These are phyloP conservation scores for Macrophya alboannulata DNA, from an alignment of 2,888 invertebrate genomes.

Conservation along the genomic window DNA sequence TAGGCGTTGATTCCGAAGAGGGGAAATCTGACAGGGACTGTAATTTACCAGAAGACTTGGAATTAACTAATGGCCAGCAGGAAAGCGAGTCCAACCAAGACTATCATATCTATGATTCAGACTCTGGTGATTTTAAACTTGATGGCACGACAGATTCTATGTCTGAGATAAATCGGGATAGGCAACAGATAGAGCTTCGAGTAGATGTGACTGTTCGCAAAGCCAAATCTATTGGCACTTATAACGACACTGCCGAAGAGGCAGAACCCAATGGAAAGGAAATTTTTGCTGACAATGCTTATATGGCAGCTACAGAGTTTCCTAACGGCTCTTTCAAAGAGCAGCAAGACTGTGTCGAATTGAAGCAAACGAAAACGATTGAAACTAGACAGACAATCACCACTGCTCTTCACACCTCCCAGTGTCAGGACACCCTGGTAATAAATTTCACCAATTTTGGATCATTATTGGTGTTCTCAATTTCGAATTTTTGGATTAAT, in stretches of 20 bases:
- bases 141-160: background rate
- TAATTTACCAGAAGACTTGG: background rate
- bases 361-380: background rate
- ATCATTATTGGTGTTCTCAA: background rate
- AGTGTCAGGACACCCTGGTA: constrained; percentile 18
- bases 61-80: background rate
- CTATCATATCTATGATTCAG: background rate
- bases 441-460: background rate
- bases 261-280: background rate
- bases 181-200: background rate
- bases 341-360: background rate
- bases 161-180: background rate
- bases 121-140: background rate
- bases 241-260: background rate
- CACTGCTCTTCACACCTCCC: background rate
- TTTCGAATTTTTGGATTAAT: background rate
- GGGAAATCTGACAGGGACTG: background rate
- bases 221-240: background rate
- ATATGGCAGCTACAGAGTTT: background rate
- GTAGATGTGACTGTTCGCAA: background rate
- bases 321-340: background rate
- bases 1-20: background rate
- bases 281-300: too few species aligned
- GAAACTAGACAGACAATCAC: too few species aligned
- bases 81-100: background rate